Percentiles rank a stretch among this genome's conserved stretches.
phyloP scores from a whole-genome alignment of 2,797 vertebrate species.

The Onychomys arenicola region DNA sequence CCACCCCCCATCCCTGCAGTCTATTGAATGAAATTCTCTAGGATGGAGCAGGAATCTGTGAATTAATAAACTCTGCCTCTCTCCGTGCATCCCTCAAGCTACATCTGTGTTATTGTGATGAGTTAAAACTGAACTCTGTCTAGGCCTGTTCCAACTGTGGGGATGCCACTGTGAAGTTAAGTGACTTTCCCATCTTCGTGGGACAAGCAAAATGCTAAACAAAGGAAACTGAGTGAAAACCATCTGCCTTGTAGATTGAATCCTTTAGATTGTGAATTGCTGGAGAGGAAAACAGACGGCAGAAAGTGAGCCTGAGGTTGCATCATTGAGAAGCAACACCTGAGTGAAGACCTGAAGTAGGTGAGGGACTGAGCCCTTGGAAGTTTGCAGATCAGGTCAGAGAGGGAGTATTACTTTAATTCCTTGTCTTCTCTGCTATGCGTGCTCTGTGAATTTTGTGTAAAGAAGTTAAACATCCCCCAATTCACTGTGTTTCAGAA shows the following conservation, averaged over 20 bases:
- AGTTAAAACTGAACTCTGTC: conserved; percentile 10
- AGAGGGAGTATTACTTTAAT: conserved; percentile 17
- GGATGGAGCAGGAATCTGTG: not conserved
- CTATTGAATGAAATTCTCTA: conserved; percentile 18
- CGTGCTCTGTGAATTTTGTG: conserved; percentile 45
- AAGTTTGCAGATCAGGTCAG: conserved; percentile 5
- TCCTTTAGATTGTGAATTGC: not conserved
- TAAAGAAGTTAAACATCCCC: conserved; percentile 49
- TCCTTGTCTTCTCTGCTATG: conserved; percentile 60
- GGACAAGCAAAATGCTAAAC: not conserved
- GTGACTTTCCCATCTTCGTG: not conserved
- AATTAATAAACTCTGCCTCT: not conserved
- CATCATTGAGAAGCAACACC: not conserved
- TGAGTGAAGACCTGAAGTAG: conserved; percentile 7
- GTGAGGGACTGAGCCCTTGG: not conserved
- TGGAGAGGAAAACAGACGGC: not conserved
- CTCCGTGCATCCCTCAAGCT: not conserved
- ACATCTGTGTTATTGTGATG: conserved; percentile 14
- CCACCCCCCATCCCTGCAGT: not conserved
- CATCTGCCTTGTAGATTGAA: not conserved
- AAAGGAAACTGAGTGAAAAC: not conserved
- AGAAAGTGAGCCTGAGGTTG: conserved; percentile 19
- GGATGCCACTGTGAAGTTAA: not conserved
- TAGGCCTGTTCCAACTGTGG: not conserved
- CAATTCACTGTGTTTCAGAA: conserved; percentile 58